phyloP scores from a whole-genome alignment of 1,140 invertebrate species.

The Pseudomyrmex gracilis region DNA sequence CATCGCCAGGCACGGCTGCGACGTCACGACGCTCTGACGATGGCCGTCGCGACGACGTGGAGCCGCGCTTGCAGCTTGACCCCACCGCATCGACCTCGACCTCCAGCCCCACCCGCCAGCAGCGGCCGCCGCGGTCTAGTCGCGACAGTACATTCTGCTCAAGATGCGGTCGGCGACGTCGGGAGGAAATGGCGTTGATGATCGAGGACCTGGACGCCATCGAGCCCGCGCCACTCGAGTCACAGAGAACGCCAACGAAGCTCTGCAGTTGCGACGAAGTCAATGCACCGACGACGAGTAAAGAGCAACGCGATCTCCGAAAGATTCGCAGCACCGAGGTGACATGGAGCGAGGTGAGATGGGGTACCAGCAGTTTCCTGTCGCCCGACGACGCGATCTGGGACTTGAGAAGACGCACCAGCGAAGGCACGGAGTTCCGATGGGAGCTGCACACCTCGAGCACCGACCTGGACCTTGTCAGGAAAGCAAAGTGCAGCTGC shows the following conservation, averaged over 20 bases:
- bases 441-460: slow-evolving; percentile 82
- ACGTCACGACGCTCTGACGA: slow-evolving; percentile 85
- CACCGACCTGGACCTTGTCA: slow-evolving; percentile 80
- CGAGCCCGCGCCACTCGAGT: slow-evolving; percentile 75
- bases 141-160: slow-evolving; percentile 73
- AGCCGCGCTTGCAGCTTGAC: slow-evolving; percentile 83
- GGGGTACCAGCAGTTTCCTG: slow-evolving; percentile 78
- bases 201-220: slow-evolving; percentile 84
- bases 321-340: slow-evolving; percentile 76
- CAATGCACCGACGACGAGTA: slow-evolving; percentile 14
- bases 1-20: slow-evolving; percentile 83
- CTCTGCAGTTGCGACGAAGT: slow-evolving; percentile 68
- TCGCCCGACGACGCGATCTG: slow-evolving; percentile 82
- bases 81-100: slow-evolving; percentile 76
- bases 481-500: slow-evolving; percentile 77
- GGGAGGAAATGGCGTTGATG: slow-evolving; percentile 80
- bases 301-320: slow-evolving; percentile 63
- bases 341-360: slow-evolving; percentile 75
- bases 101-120: slow-evolving; percentile 74
- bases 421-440: slow-evolving; percentile 80
- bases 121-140: slow-evolving; percentile 63
- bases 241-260: slow-evolving; percentile 69
- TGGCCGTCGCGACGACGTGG: slow-evolving; percentile 76
- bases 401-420: slow-evolving; percentile 77
- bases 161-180: slow-evolving; percentile 78